Conservation (phyloP, 2,113 vertebrate species). For the Perca schrenkii region DNA sequence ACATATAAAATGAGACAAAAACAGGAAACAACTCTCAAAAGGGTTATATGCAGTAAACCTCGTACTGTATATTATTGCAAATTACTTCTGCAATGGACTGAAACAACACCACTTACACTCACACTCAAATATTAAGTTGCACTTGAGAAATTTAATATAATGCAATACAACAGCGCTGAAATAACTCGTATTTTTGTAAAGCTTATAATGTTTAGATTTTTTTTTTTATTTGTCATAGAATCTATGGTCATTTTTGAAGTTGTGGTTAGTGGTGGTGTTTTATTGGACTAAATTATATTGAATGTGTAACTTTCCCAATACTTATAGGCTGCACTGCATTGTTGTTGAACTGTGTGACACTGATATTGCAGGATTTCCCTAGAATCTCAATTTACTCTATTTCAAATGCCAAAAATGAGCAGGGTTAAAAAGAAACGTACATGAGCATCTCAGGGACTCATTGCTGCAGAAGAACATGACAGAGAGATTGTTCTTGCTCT, state of each 20-base stretch:
- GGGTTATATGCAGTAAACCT: constrained; percentile 4
- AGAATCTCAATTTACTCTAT: background rate
- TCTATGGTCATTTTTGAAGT: background rate
- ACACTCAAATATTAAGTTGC: constrained; percentile 17
- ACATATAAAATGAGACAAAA: constrained; percentile 8
- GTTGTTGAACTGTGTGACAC: background rate
- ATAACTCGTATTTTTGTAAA: background rate
- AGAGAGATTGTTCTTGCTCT: background rate
- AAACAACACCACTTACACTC: constrained; percentile 16
- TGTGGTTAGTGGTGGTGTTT: background rate
- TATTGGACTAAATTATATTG: background rate
- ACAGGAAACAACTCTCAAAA: constrained; percentile 1
- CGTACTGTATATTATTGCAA: background rate
- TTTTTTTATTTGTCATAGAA: background rate
- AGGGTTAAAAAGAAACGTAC: background rate
- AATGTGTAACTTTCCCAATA: background rate
- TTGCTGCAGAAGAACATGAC: background rate
- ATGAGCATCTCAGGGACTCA: background rate
- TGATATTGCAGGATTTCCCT: background rate
- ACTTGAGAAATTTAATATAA: constrained; percentile 30
- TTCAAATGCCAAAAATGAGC: background rate
- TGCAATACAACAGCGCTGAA: background rate
- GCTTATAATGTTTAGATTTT: background rate
- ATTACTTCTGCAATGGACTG: constrained; percentile 29
- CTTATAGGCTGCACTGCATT: background rate